phyloP scores from a whole-genome alignment of 1,140 invertebrate genomes.

The Dinoponera quadriceps region DNA sequence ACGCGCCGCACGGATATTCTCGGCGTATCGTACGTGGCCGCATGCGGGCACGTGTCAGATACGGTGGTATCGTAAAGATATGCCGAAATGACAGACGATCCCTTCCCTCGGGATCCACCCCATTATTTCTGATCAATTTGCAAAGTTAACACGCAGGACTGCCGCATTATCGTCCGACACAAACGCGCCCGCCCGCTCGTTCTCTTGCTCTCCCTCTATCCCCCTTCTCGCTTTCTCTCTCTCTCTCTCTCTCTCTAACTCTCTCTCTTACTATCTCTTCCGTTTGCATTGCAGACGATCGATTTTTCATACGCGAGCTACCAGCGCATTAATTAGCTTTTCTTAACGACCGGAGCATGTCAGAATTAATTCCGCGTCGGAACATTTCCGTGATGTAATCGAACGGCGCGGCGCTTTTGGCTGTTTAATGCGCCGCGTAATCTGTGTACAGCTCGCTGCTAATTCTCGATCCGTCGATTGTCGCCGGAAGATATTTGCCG shows the following conservation, averaged over 20 bases:
- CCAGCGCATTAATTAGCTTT: constrained; percentile 26
- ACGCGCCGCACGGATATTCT: constrained; percentile 23
- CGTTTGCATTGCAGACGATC: constrained; percentile 4
- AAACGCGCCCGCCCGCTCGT: not conserved
- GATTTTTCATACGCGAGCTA: constrained; percentile 26
- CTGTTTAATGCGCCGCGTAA: constrained; percentile 11
- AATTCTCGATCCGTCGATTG: too few relatives aligned
- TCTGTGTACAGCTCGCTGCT: too few relatives aligned
- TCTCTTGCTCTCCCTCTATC: too few relatives aligned
- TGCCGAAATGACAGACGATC: constrained; percentile 38
- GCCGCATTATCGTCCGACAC: constrained; percentile 11
- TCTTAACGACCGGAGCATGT: not conserved
- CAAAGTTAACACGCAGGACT: constrained; percentile 7
- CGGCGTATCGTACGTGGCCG: constrained; percentile 40
- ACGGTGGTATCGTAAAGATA: constrained; percentile 39
- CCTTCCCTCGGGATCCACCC: constrained; percentile 34
- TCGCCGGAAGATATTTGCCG: too few relatives aligned
- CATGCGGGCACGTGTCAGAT: constrained; percentile 47
- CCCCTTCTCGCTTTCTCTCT: too few relatives aligned
- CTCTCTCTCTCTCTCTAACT: too few relatives aligned
- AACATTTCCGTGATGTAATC: constrained; percentile 16
- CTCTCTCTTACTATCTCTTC: not conserved
- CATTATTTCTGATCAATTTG: constrained; percentile 49
- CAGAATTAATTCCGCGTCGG: constrained; percentile 35
- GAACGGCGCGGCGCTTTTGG: not conserved